Base-by-base conservation (phyloP, 2,888 invertebrate genomes). In the Amblyjoppa proteus region DNA sequence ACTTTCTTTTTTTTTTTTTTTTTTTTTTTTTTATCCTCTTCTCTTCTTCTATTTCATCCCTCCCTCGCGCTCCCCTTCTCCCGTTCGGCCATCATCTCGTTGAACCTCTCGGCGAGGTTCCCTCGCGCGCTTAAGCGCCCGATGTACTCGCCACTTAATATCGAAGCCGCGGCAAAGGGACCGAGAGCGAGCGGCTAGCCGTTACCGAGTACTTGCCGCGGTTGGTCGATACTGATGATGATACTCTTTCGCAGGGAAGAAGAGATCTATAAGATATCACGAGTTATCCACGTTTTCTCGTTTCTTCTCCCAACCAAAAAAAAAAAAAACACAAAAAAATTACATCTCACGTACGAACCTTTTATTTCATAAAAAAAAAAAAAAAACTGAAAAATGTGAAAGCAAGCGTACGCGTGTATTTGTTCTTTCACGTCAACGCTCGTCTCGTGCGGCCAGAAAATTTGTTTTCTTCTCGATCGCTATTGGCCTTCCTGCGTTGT, bases 1-100 rank as follows among this genome's bases (percentile, higher is more conserved):
- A 31, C 85, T 58, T 25, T 58, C 28, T 87, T 89, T 87, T 87
- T 88, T 84, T 85, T 82, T 76, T 81, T 84, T 85, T 82, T 76
- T 81, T 87, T 87, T 88, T 84, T 87, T 82, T 76, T 81, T 81
- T 61, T 1, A 64, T 73, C 74, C 69, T 61, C 31, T 75, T 56
- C 66, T 64, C 45, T 41, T 45, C 31, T 61, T 64, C 38, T 79
- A 25, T 49, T 69, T 34, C 28, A 13, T 16, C 56, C 61, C 51
- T 51, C 64, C 11, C 45, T 76, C 45, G 49, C 69, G 31, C 64
- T 45, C 76, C 49, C 58, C 45, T 13, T 16, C 45, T 49, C 68
- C 66, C 77, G 58, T 81, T 76, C 77, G 76, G 51, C 58, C 25
- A 58, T 75, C 68, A 68, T 74, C 76, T 81, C 79, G 71, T 75